Conservation (phyloP, 2,113 vertebrate species). For the Scolopax mira region DNA sequence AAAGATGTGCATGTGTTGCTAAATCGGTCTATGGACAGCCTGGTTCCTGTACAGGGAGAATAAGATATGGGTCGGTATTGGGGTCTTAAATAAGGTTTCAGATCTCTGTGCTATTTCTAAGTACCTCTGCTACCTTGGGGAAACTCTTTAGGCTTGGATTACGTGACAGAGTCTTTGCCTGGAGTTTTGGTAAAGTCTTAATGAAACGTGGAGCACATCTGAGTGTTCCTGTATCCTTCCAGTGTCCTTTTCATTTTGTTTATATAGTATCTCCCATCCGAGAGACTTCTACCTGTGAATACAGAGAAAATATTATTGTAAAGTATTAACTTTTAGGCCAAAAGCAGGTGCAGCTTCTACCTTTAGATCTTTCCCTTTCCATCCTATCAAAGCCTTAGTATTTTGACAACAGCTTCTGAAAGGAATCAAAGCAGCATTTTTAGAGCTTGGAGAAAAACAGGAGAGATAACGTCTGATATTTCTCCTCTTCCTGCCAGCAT, state of each 20-base stretch:
- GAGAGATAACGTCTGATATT: neutral
- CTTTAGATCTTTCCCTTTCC: neutral
- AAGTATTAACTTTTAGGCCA: neutral
- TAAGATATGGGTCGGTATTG: fast-evolving
- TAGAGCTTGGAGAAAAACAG: neutral
- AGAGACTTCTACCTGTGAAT: neutral
- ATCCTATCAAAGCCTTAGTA: neutral
- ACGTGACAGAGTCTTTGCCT: neutral
- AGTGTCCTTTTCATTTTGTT: neutral
- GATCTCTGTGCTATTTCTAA: neutral
- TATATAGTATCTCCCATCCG: neutral
- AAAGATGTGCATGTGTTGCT: neutral
- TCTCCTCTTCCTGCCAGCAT: neutral
- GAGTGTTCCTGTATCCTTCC: neutral
- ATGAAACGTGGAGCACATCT: neutral
- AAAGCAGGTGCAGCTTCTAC: neutral
- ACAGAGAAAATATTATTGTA: neutral
- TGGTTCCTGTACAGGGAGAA: neutral
- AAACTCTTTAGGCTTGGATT: neutral
- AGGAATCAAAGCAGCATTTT: neutral
- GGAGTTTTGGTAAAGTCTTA: neutral
- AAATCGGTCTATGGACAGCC: neutral
- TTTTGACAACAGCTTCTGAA: neutral
- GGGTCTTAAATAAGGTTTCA: neutral
- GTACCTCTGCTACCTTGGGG: neutral